Evolutionary conservation across 1,140 invertebrate genomes (phyloP).

Genomic region (Grapholita molesta): DNA sequence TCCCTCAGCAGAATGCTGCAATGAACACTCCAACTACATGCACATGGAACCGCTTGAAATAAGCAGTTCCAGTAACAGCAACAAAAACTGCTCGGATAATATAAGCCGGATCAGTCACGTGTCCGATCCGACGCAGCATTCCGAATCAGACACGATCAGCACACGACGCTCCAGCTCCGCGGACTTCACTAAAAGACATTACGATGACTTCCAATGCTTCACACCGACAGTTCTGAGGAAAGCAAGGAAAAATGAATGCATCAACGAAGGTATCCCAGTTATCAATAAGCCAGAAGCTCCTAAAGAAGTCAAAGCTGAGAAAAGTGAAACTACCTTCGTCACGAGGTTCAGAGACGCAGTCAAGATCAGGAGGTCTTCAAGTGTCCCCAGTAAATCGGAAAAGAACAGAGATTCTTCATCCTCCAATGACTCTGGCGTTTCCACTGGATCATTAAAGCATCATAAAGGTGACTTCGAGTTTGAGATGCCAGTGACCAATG

Average conservation of each 20-base stretch:
- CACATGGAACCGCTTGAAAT: constrained; percentile 62
- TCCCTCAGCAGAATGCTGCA: constrained; percentile 56
- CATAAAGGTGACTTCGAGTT: constrained; percentile 82
- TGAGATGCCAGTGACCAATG: constrained; percentile 79
- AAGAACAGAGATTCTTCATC: constrained; percentile 86
- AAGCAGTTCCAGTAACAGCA: constrained; percentile 59
- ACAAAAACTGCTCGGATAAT: constrained; percentile 62
- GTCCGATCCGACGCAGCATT: constrained; percentile 65
- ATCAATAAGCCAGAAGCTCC: constrained; percentile 30
- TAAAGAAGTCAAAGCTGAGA: constrained; percentile 55
- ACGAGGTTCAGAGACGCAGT: constrained; percentile 78
- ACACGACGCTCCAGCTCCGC: constrained; percentile 70
- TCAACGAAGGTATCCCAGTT: constrained; percentile 49
- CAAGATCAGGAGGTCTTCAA: constrained; percentile 86
- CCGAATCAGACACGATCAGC: constrained; percentile 60
- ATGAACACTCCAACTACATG: constrained; percentile 66
- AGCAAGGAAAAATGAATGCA: constrained; percentile 51
- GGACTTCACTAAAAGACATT: constrained; percentile 69
- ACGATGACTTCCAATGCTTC: constrained; percentile 65
- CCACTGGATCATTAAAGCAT: constrained; percentile 81
- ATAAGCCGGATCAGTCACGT: constrained; percentile 65
- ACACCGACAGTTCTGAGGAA: constrained; percentile 65
- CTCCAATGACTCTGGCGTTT: constrained; percentile 87
- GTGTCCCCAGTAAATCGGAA: constrained; percentile 83
- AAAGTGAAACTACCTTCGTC: constrained; percentile 60